phyloP scores from a whole-genome alignment of 2,113 vertebrate species.

The Circaetus cinerascens region DNA sequence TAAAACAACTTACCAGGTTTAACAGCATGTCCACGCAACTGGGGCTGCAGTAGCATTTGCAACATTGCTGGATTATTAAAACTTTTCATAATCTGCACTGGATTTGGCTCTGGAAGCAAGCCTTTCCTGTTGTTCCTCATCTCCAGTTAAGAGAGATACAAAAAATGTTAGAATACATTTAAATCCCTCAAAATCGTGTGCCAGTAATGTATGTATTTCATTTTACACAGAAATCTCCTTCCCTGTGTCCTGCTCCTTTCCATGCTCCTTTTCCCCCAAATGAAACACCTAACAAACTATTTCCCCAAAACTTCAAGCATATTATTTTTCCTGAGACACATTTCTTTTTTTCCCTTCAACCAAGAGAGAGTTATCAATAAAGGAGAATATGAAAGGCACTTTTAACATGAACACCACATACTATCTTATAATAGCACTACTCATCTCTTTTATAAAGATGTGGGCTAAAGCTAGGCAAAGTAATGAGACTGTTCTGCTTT shows the following conservation, averaged over 20 bases:
- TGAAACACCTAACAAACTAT: background rate
- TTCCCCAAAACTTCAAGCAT: background rate
- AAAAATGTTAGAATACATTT: background rate
- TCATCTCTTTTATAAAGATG: background rate
- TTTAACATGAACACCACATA: background rate
- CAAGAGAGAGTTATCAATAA: background rate
- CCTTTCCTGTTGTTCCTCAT: conserved; percentile 92
- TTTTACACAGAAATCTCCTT: background rate
- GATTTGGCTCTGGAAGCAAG: conserved; percentile 91
- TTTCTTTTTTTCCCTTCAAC: background rate
- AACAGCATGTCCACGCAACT: conserved; percentile 72
- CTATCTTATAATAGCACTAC: background rate
- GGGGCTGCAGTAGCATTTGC: conserved; percentile 91
- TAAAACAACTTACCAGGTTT: conserved; percentile 79
- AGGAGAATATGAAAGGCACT: background rate
- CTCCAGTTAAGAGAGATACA: conserved; percentile 68
- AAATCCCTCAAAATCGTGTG: background rate
- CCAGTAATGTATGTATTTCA: fast-evolving
- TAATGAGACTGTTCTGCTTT: background rate
- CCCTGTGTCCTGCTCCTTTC: background rate
- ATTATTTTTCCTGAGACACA: background rate
- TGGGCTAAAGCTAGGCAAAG: background rate
- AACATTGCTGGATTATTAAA: conserved; percentile 93
- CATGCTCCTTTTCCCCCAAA: background rate
- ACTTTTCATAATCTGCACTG: conserved; percentile 92